Conservation (phyloP, 2,113 vertebrate species). For the Entomyzon cyanotis region DNA sequence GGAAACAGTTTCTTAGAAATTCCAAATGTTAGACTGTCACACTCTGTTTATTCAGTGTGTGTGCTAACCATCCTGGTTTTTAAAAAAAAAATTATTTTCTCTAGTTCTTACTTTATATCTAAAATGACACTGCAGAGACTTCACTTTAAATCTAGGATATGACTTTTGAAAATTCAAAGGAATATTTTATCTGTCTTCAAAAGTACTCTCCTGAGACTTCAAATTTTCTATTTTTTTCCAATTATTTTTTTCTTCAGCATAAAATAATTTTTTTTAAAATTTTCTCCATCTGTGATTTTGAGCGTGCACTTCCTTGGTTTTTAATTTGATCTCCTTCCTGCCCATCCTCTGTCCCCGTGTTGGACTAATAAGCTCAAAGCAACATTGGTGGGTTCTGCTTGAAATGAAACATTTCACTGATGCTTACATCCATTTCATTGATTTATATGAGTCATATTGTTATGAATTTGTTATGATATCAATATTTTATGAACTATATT, state of each 20-base stretch:
- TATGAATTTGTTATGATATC: not conserved
- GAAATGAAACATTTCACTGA: not conserved
- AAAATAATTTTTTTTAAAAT: not conserved
- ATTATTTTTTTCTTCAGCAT: not conserved
- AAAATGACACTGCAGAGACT: not conserved
- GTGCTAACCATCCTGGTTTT: not conserved
- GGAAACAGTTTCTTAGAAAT: not conserved
- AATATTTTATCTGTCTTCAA: not conserved
- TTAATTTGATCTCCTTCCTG: not conserved
- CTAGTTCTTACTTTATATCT: not conserved
- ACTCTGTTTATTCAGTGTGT: not conserved
- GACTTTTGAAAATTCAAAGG: not conserved
- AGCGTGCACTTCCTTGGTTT: not conserved
- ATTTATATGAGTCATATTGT: not conserved
- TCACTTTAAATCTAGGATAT: not conserved
- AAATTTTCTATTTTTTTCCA: not conserved
- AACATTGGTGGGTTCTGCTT: not conserved
- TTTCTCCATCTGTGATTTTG: not conserved
- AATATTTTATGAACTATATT: not conserved
- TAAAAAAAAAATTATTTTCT: not conserved
- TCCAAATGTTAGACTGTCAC: not conserved
- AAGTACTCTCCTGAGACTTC: not conserved
- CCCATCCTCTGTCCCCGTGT: not conserved
- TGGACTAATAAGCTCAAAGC: not conserved
- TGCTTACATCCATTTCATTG: not conserved